phyloP scores from a whole-genome alignment of 2,888 invertebrate genomes.

The Camponotus fellah region DNA sequence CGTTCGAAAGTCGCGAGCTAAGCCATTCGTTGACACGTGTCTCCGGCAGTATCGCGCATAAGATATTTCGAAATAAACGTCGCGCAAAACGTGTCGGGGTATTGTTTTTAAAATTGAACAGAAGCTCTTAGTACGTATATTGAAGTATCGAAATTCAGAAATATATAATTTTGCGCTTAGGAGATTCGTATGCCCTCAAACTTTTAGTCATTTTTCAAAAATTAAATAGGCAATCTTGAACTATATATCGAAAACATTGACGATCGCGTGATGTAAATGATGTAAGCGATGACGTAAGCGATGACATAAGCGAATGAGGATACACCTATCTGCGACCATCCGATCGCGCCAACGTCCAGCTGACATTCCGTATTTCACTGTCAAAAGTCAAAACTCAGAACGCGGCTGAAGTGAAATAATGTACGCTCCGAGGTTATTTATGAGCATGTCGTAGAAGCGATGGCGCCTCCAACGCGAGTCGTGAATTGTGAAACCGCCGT shows the following conservation, averaged over 20 bases:
- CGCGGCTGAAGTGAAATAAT: constrained; percentile 74
- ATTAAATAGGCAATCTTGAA: not conserved
- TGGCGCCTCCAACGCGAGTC: constrained; percentile 67
- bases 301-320: constrained; percentile 17
- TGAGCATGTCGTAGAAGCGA: constrained; percentile 69
- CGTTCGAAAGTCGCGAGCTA: constrained; percentile 6
- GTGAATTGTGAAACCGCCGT: constrained; percentile 72
- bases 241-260: not conserved
- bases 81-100: not conserved
- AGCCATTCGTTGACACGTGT: constrained; percentile 35
- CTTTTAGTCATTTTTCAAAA: not conserved
- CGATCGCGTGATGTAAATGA: constrained; percentile 32
- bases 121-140: not conserved
- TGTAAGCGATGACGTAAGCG: constrained; percentile 25
- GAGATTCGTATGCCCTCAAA: no score
- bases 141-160: not conserved
- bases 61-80: not conserved
- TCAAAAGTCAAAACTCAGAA: constrained; percentile 74
- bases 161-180: not conserved
- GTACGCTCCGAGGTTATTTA: constrained; percentile 75
- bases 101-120: constrained; percentile 5
- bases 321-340: constrained; percentile 5
- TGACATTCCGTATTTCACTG: constrained; percentile 74
- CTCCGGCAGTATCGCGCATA: constrained; percentile 10
- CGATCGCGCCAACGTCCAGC: constrained; percentile 59